Conservation (phyloP, 2,888 invertebrate species). For the Junonia oenone region DNA sequence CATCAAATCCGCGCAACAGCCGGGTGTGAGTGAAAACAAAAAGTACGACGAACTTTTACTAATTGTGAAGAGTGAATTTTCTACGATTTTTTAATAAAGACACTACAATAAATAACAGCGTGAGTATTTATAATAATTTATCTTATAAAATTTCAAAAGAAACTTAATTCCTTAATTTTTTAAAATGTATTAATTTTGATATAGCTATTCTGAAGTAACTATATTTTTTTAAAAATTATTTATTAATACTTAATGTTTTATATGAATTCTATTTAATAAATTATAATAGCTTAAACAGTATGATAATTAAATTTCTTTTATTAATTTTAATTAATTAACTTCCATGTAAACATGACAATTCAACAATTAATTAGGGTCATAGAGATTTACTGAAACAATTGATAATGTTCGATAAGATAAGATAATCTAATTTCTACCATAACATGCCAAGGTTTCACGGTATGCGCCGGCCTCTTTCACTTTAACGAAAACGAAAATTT, state of each 20-base stretch:
- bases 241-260: too few relatives aligned
- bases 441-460: not conserved
- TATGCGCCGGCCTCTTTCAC: not conserved
- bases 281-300: too few relatives aligned
- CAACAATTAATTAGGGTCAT: conserved; percentile 14
- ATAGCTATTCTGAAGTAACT: too few relatives aligned
- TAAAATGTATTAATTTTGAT: too few relatives aligned
- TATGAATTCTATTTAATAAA: too few relatives aligned
- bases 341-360: not conserved
- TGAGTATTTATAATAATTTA: not conserved
- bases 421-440: conserved; percentile 12
- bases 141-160: too few relatives aligned
- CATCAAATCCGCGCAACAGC: conserved; percentile 65
- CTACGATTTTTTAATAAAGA: too few relatives aligned
- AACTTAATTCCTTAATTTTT: too few relatives aligned
- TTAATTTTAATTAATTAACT: not conserved
- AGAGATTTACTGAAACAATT: conserved; percentile 19
- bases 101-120: not conserved
- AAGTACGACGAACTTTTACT: not conserved
- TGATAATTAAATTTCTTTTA: too few relatives aligned
- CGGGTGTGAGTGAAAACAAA: conserved; percentile 35
- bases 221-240: too few relatives aligned
- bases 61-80: not conserved
- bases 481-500: too few relatives aligned
- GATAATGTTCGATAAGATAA: conserved; percentile 26